Evolutionary conservation across 2,113 vertebrate species (phyloP), one percentile per base, ranked within the genome.

Genomic region (Aegithalos caudatus): DNA sequence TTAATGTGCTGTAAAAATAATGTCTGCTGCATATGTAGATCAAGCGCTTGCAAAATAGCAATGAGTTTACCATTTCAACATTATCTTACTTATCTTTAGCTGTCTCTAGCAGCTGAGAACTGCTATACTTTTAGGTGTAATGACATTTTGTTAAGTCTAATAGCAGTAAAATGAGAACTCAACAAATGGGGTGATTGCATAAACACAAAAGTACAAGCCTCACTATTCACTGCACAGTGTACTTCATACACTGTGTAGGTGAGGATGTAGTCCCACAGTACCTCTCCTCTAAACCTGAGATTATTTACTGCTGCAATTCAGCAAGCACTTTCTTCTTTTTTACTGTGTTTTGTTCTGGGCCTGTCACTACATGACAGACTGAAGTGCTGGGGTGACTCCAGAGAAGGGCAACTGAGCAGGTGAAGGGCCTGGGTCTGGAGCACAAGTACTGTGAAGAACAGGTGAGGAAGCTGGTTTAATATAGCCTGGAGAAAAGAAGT

Each of bases 381-480:
- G 54, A n/a, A 45, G 19, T 9, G 19, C 7, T 16, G 10, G 28
- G 29, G 4, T n/a, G 38, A 45, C 23, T 28, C 20, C 73, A 70
- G 28, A 40, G 19, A 53, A 61, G 6, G 12, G 12, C 48, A 78
- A 2, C 0, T 0, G 2, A 61, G 14, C 23, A 24, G 14, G 10
- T 23, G n/a, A 61, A 33, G 7, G 6, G 6, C 35, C 24, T 45
- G 19, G 8, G 23, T 61, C 23, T 28, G 28, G 56, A 61, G 15
- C 47, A 47, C 28, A 47, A 3, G 29, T 24, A 24, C 29, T 20
- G 15, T n/a, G 40, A 61, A 15, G 12, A 27, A n/a, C 4, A 9
- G 38, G 20, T 40, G 47, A 54, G 20, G 40, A 23, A 70, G 25
- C 15, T 47, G 45, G 4, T 28, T 10, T 24, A 25, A 5, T 47